Percentiles rank a stretch among this genome's conserved stretches.
Evolutionary conservation across 2,888 invertebrate species (phyloP).

Genomic region (Aplocera efformata): DNA sequence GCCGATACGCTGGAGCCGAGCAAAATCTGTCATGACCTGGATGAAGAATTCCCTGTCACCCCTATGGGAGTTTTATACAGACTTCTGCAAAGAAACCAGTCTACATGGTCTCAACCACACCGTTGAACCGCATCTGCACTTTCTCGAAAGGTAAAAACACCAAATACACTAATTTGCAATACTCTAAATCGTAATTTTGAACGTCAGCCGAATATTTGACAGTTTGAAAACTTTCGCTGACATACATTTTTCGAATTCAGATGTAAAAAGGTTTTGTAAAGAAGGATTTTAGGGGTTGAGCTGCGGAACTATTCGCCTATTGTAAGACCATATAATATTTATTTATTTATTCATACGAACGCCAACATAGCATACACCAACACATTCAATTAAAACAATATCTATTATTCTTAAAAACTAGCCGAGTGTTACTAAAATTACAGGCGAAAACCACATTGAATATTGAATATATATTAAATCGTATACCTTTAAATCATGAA

Average conservation of each 20-base stretch:
- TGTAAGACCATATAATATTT: too few species aligned
- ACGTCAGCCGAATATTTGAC: not conserved
- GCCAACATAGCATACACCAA: too few species aligned
- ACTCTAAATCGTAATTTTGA: too few species aligned
- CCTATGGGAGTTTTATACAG: slow-evolving; percentile 44
- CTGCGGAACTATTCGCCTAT: too few species aligned
- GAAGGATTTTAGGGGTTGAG: slow-evolving; percentile 3
- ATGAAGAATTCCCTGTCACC: slow-evolving; percentile 43
- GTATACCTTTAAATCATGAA: too few species aligned
- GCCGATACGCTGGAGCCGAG: slow-evolving; percentile 39
- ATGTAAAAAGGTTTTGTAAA: slow-evolving; percentile 13
- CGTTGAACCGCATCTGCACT: slow-evolving; percentile 60
- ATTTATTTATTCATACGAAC: too few species aligned
- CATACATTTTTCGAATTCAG: slow-evolving; percentile 23
- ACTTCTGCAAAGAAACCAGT: slow-evolving; percentile 65
- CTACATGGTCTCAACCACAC: slow-evolving; percentile 72
- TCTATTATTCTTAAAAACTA: too few species aligned
- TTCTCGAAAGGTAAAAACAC: slow-evolving; percentile 56
- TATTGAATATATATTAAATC: too few species aligned
- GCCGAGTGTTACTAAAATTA: too few species aligned
- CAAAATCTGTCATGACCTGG: slow-evolving; percentile 46
- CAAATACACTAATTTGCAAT: not conserved
- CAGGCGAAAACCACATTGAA: too few species aligned
- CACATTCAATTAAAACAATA: too few species aligned
- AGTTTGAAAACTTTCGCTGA: too few species aligned